phyloP scores from a whole-genome alignment of 2,113 vertebrate genomes.

The Morone saxatilis region DNA sequence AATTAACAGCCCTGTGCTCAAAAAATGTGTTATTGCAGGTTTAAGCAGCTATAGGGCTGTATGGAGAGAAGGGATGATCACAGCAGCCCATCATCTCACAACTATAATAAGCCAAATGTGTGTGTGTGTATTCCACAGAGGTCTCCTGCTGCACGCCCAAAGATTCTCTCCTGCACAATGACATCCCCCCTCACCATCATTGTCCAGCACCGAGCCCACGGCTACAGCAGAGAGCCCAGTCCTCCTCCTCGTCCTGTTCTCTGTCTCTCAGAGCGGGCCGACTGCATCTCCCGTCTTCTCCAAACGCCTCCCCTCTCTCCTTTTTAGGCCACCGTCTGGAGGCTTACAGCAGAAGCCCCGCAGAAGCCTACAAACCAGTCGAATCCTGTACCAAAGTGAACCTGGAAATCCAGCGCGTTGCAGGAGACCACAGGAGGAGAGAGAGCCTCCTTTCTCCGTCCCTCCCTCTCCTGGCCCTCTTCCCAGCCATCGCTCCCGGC shows the following conservation, averaged over 20 bases:
- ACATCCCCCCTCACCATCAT: neutral
- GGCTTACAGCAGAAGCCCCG: neutral
- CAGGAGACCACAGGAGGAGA: slow-evolving; percentile 15
- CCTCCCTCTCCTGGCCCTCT: slow-evolving; percentile 30
- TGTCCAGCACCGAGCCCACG: neutral
- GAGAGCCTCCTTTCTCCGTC: neutral
- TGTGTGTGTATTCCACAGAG: slow-evolving; percentile 30
- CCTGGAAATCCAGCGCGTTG: slow-evolving; percentile 2
- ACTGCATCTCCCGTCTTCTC: neutral
- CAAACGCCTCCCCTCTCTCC: slow-evolving; percentile 4
- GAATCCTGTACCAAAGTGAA: slow-evolving; percentile 1
- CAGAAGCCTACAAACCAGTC: neutral
- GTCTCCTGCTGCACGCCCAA: neutral
- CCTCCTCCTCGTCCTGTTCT: neutral
- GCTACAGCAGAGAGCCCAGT: neutral
- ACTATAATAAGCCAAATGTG: neutral
- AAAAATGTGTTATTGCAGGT: neutral
- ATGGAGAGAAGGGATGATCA: neutral
- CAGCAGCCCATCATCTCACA: neutral
- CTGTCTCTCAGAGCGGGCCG: slow-evolving; percentile 3
- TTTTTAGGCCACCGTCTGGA: neutral
- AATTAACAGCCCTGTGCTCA: too few species aligned
- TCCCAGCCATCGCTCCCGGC: slow-evolving; percentile 16
- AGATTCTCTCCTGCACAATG: neutral
- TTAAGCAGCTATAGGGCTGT: neutral